phyloP scores from a whole-genome alignment of 2,113 vertebrate genomes.

The Atlantisia rogersi region DNA sequence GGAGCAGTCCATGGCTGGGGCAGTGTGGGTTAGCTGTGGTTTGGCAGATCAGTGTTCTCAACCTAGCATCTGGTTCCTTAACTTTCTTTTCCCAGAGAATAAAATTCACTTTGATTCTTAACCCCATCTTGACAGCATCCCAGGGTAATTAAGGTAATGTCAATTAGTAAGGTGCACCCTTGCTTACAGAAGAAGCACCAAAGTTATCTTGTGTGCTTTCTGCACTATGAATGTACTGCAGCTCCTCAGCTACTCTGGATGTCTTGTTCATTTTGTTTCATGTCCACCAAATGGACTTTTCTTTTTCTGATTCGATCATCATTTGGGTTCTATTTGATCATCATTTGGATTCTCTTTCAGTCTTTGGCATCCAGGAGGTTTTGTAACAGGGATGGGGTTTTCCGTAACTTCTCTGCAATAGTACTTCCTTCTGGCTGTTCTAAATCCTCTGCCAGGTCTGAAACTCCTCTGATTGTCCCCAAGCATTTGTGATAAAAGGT shows the following conservation, averaged over 20 bases:
- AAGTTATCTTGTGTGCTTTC: not conserved
- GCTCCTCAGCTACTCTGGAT: not conserved
- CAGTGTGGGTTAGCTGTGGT: accelerated
- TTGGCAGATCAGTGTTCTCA: not conserved
- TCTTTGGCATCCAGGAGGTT: not conserved
- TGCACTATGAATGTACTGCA: not conserved
- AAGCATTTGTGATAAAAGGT: not conserved
- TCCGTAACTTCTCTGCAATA: not conserved
- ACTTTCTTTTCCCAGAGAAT: not conserved
- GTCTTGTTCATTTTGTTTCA: not conserved
- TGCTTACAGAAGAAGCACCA: not conserved
- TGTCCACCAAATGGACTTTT: not conserved
- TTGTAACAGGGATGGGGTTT: not conserved
- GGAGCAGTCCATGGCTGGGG: not conserved
- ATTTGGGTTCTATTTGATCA: no score
- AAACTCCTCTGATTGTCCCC: not conserved
- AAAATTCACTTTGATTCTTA: not conserved
- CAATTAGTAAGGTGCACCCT: not conserved
- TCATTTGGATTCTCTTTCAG: not conserved
- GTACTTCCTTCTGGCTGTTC: not conserved
- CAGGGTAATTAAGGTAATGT: not conserved
- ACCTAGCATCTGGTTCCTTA: accelerated
- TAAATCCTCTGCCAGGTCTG: not conserved
- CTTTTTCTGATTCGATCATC: not conserved
- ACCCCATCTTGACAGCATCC: not conserved